phyloP scores from a whole-genome alignment of 2,888 invertebrate genomes.

The Cecidostiba fungosa region DNA sequence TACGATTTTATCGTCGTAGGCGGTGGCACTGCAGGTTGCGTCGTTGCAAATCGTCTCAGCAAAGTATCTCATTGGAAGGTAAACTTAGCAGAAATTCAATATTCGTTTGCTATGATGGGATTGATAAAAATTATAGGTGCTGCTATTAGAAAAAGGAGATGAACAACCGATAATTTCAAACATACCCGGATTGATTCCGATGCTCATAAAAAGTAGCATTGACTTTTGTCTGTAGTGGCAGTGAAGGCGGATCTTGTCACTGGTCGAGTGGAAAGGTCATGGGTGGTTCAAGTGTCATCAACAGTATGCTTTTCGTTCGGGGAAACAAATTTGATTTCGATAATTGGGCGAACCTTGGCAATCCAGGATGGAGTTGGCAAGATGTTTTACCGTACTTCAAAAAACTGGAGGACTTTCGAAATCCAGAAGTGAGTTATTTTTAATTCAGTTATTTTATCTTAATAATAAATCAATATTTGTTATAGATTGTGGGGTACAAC shows the following conservation, averaged over 20 bases:
- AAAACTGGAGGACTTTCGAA: constrained; percentile 63
- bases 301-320: constrained; percentile 37
- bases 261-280: constrained; percentile 82
- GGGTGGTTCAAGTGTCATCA: constrained; percentile 48
- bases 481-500: neutral
- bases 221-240: constrained; percentile 19
- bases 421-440: constrained; percentile 65
- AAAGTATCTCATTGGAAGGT: constrained; percentile 43
- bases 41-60: constrained; percentile 41
- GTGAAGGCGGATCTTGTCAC: constrained; percentile 82
- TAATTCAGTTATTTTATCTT: constrained; percentile 64
- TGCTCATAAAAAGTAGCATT: constrained; percentile 54
- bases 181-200: constrained; percentile 84
- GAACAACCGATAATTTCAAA: constrained; percentile 85
- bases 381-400: constrained; percentile 81
- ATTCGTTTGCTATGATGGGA: neutral
- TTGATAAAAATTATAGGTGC: constrained; percentile 79
- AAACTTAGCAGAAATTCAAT: neutral
- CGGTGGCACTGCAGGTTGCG: constrained; percentile 43
- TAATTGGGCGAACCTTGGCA: constrained; percentile 75
- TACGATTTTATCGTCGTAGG: constrained; percentile 54
- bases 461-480: neutral
- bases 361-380: constrained; percentile 77
- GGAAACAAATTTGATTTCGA: constrained; percentile 37
- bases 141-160: constrained; percentile 84